phyloP scores from a whole-genome alignment of 2,113 vertebrate genomes.

The Spheniscus mendiculus region DNA sequence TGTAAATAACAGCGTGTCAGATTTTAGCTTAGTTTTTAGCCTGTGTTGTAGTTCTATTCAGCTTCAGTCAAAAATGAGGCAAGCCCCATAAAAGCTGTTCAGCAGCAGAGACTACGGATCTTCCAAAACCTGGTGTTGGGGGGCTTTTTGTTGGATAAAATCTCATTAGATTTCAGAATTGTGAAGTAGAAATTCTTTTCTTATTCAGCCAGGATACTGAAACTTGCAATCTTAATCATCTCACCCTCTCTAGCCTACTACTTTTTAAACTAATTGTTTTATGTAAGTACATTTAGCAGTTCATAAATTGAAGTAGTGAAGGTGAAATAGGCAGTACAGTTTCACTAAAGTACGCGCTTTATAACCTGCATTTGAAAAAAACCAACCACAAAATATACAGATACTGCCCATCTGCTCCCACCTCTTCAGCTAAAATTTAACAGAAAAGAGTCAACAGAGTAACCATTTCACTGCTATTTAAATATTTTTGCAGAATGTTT shows the following conservation, averaged over 20 bases:
- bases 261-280: background rate
- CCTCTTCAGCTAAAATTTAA: background rate
- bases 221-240: background rate
- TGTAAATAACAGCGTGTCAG: background rate
- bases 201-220: background rate
- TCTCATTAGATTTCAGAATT: background rate
- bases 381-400: background rate
- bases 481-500: background rate
- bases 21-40: background rate
- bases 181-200: background rate
- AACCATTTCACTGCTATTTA: background rate
- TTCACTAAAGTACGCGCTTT: background rate
- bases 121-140: background rate
- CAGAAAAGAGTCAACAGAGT: background rate
- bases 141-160: background rate
- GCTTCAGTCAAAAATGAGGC: background rate
- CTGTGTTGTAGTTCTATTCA: background rate
- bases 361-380: background rate
- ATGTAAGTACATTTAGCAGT: background rate
- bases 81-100: background rate
- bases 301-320: background rate
- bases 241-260: background rate
- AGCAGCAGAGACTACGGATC: background rate
- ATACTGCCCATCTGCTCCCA: background rate
- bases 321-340: background rate